Conservation (phyloP, 2,113 vertebrate genomes). For the Hylia prasina region DNA sequence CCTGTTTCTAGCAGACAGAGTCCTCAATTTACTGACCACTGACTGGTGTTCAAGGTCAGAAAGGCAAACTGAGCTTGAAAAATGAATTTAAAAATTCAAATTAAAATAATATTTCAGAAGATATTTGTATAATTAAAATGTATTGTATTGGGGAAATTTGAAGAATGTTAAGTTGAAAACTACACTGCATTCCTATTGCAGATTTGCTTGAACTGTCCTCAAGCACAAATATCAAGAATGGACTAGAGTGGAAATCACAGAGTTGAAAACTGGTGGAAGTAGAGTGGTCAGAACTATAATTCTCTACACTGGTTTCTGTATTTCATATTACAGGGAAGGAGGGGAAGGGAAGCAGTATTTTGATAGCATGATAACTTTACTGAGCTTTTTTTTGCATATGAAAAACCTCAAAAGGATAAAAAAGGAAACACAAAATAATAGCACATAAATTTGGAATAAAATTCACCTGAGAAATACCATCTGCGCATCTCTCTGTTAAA, state of each 20-base stretch:
- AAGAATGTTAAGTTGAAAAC: neutral
- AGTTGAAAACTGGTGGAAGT: neutral
- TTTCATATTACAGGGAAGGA: neutral
- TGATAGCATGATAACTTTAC: neutral
- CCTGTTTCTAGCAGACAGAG: neutral
- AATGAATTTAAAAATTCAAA: neutral
- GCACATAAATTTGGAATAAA: neutral
- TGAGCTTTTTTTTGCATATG: neutral
- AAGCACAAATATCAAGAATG: neutral
- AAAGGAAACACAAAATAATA: neutral
- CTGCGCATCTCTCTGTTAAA: neutral
- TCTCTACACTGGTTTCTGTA: neutral
- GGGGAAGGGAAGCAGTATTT: neutral
- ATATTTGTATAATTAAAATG: neutral
- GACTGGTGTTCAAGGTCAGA: neutral
- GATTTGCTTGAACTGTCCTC: neutral
- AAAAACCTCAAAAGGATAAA: neutral
- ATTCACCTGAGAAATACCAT: neutral
- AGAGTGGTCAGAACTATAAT: neutral
- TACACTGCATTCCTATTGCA: neutral
- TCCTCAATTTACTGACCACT: neutral
- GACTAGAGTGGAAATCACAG: neutral
- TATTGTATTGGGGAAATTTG: neutral
- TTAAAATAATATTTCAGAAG: neutral
- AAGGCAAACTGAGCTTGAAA: neutral